Conservation (phyloP, 2,113 vertebrate genomes). For the Channa maculata region DNA sequence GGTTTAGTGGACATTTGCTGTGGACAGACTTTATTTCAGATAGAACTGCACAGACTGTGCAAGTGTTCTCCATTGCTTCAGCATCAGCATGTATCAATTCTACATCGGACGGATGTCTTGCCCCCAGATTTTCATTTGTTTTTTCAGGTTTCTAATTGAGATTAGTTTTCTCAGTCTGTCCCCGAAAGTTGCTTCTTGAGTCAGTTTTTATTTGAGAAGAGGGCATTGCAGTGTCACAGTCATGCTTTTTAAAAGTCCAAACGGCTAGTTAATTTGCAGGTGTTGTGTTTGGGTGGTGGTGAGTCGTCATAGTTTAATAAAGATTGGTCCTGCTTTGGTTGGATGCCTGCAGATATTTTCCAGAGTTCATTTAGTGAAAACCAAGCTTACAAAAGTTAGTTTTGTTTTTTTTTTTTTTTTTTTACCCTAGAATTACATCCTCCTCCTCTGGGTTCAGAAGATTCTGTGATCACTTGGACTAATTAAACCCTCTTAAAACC, state of each 20-base stretch:
- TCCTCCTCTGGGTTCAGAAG: constrained; percentile 39
- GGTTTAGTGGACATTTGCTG: constrained; percentile 34
- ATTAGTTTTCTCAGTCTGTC: constrained; percentile 7
- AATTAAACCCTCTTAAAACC: constrained; percentile 43
- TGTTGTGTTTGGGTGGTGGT: constrained; percentile 18
- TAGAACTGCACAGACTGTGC: background rate
- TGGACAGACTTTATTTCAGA: constrained; percentile 24
- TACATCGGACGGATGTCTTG: constrained; percentile 38
- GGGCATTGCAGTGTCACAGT: background rate
- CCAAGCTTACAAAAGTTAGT: constrained; percentile 39
- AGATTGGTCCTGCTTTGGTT: constrained; percentile 25
- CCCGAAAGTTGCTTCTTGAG: background rate
- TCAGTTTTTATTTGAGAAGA: constrained; percentile 5
- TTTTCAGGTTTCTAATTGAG: constrained; percentile 23
- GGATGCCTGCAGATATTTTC: constrained; percentile 33
- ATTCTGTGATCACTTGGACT: constrained; percentile 39
- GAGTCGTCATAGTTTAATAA: constrained; percentile 36
- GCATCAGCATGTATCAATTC: constrained; percentile 46
- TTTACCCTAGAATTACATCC: constrained; percentile 25
- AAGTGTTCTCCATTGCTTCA: constrained; percentile 29
- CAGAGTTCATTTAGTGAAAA: constrained; percentile 41
- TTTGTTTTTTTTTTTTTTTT: constrained; percentile 15
- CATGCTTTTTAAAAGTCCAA: background rate
- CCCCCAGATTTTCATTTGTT: background rate
- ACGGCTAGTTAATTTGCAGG: constrained; percentile 7